These are phyloP conservation scores for Lissocephala sabroskyi DNA, from an alignment of 2,888 invertebrate genomes.

Conservation along the genomic window DNA sequence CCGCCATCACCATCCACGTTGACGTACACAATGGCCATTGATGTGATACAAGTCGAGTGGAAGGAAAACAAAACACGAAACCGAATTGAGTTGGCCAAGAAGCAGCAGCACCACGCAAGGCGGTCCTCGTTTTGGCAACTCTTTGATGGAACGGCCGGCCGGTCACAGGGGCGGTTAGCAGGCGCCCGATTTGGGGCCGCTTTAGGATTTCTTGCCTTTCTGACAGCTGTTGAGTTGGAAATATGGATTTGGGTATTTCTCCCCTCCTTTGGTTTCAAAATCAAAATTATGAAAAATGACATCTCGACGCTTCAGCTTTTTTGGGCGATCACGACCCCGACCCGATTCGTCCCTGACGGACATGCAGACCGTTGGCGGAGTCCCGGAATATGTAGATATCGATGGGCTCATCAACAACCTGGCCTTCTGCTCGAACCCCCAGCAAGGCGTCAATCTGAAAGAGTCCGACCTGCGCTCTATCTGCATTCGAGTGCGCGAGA, in stretches of 20 bases:
- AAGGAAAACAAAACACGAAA: constrained; percentile 62
- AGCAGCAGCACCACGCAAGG: no score
- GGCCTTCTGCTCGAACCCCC: constrained; percentile 14
- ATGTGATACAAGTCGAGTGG: constrained; percentile 63
- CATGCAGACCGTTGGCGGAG: neutral
- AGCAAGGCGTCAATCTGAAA: constrained; percentile 86
- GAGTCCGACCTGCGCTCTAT: constrained; percentile 97
- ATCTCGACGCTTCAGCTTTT: neutral
- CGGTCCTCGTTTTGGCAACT: no score
- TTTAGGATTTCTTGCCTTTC: no score
- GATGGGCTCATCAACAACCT: constrained; percentile 18
- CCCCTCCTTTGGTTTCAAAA: neutral
- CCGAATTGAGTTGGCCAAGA: constrained; percentile 36
- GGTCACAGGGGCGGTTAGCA: neutral
- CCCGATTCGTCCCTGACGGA: no score
- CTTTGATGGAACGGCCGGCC: no score
- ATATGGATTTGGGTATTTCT: no score
- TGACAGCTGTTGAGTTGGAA: no score
- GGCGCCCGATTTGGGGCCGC: constrained; percentile 3
- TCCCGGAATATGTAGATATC: constrained; percentile 9
- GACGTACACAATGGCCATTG: constrained; percentile 65
- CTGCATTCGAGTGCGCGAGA: constrained; percentile 97
- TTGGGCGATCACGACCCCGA: no score
- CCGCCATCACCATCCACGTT: constrained; percentile 67
- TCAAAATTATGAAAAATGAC: neutral